A percentile compares a stretch with the other conserved stretches of the same genome.
phyloP scores from a whole-genome alignment of 2,797 vertebrate species.

The Benthosema pterotum region DNA sequence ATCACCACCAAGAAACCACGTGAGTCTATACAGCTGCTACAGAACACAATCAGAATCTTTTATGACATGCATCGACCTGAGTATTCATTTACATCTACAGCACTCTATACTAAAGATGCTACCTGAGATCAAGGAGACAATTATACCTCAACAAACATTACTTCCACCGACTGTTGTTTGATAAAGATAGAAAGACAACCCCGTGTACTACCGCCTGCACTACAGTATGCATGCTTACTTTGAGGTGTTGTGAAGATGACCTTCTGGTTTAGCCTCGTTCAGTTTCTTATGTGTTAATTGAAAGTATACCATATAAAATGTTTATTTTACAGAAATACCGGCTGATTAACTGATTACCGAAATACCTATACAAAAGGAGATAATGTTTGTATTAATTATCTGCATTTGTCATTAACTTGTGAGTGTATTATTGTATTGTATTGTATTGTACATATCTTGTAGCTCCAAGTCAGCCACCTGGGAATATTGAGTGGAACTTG shows the following conservation, averaged over 20 bases:
- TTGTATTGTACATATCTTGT: constrained; percentile 60
- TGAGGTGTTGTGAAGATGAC: too few species aligned
- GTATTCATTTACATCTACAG: too few species aligned
- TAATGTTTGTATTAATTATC: constrained; percentile 8
- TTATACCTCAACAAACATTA: background rate
- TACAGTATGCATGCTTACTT: too few species aligned
- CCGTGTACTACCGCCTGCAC: too few species aligned
- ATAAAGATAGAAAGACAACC: background rate
- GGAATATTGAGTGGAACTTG: constrained; percentile 88
- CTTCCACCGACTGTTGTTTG: background rate
- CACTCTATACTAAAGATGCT: too few species aligned
- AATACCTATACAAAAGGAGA: constrained; percentile 17
- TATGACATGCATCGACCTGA: background rate
- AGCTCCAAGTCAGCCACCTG: constrained; percentile 87
- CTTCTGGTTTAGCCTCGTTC: too few species aligned
- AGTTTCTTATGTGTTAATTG: too few species aligned
- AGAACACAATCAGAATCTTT: background rate
- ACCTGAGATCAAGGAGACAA: background rate
- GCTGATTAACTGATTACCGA: constrained; percentile 17
- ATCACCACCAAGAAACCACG: constrained; percentile 80
- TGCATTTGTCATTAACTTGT: constrained; percentile 41
- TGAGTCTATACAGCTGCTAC: constrained; percentile 52
- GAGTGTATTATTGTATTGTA: constrained; percentile 58
- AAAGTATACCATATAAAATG: background rate
- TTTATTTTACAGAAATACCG: background rate